Evolutionary conservation across 2,888 invertebrate species (phyloP), one percentile per base, ranked within the genome.

Genomic region (Oxytorus armatus): DNA sequence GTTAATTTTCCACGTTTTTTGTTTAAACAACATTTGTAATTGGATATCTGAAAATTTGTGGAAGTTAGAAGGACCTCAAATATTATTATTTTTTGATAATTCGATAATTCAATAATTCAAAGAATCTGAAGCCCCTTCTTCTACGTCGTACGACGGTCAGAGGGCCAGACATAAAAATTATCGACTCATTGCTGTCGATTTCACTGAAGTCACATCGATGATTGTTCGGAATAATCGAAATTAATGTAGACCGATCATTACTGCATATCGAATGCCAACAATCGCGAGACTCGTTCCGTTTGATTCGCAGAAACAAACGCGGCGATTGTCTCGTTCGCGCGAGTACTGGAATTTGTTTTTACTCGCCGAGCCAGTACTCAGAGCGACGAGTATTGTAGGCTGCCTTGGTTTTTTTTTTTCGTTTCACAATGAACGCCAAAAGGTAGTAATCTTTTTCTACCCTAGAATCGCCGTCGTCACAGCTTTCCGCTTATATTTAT

Each of bases 401-500:
- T 47, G 29, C 11, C 33, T 51, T n/a, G 4, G 3, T 33, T 65
- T 16, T 42, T 63, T 70, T 51, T 16, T 44, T 44, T 39, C 51
- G 10, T 53, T 65, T 33, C 63, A 11, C 65, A 47, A 44, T 23
- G 55, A 65, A 47, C 55, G 44, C 14, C 21, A 65, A 65, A 61
- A 47, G 18, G 33, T 55, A 74, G 65, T 72, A 72, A 25, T 39
- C 25, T 47, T 74, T 44, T 65, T 18, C 18, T 18, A 49, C 49
- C 21, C 14, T 11, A 23, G 47, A 69, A 69, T 49, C 72, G n/a
- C 33, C 73, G 59, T 66, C 75, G 68, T 53, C 55, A 68, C 59
- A 51, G 77, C 78, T 72, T n/a, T 65, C 61, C 63, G 72, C 65
- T 77, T 76, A 76, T 82, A 82, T 82, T 82, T 82, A 82, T 82